Conservation (phyloP, 2,113 vertebrate species). For the Heterotilapia buettikoferi region DNA sequence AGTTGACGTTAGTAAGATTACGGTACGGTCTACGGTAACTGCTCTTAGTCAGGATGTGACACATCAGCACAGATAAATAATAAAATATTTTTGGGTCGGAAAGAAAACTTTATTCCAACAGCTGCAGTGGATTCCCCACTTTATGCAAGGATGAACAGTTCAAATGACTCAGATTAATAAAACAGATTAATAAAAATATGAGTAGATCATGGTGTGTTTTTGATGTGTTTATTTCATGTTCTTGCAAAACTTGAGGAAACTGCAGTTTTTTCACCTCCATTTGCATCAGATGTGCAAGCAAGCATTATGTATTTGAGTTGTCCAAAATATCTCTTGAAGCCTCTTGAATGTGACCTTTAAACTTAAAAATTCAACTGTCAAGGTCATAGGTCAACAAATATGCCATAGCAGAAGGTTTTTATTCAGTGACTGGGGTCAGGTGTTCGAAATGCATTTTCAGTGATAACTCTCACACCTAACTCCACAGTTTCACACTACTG, state of each 20-base stretch:
- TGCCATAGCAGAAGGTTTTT: neutral
- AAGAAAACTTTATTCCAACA: neutral
- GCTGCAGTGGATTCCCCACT: neutral
- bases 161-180: neutral
- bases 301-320: neutral
- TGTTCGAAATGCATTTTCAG: neutral
- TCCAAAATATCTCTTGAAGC: neutral
- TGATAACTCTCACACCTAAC: neutral
- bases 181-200: neutral
- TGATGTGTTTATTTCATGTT: neutral
- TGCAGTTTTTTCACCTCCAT: neutral
- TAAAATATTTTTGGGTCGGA: neutral
- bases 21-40: neutral
- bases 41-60: slow-evolving; percentile 10
- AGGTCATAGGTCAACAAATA: neutral
- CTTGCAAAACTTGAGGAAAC: neutral
- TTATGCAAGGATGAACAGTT: neutral
- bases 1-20: neutral
- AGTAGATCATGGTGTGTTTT: neutral
- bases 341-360: neutral
- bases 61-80: neutral
- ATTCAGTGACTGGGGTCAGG: neutral
- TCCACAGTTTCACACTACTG: neutral
- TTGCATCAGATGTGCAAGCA: neutral
- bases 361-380: neutral